Conservation (phyloP, 37 sponge, comb jelly and placozoan genomes). For the Ephydatia muelleri region DNA sequence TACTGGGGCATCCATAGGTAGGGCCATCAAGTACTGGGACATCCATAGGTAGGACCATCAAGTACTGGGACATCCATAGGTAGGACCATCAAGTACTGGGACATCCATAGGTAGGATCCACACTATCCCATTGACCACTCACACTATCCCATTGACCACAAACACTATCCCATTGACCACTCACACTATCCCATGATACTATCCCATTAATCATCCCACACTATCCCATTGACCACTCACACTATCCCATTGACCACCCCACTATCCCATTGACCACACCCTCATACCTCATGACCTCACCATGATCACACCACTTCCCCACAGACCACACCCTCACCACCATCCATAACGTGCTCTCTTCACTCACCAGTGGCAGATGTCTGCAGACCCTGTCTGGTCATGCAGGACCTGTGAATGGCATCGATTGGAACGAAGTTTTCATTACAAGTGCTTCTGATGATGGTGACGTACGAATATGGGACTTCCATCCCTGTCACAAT, state of each 20-base stretch:
- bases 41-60: too few species aligned
- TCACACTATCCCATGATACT: too few species aligned
- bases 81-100: too few species aligned
- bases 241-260: not conserved
- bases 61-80: too few species aligned
- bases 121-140: not conserved
- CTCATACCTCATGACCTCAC: too few species aligned
- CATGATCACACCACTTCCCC: too few species aligned
- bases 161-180: not conserved
- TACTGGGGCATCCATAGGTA: too few species aligned
- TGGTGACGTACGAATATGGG: constrained; percentile 30
- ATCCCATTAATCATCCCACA: not conserved
- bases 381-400: constrained; percentile 30
- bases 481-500: constrained; percentile 48
- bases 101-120: too few species aligned
- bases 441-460: constrained; percentile 42
- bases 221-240: not conserved
- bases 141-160: not conserved
- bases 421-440: constrained; percentile 15
- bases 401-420: constrained; percentile 13
- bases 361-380: constrained; percentile 43
- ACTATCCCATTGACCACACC: not conserved
- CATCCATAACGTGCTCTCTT: not conserved
- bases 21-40: too few species aligned
- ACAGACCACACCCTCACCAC: not conserved